Percentiles rank a stretch among this genome's conserved stretches.
These are phyloP conservation scores for Momotus momota DNA, from an alignment of 2,797 vertebrate species.

Conservation along the genomic window DNA sequence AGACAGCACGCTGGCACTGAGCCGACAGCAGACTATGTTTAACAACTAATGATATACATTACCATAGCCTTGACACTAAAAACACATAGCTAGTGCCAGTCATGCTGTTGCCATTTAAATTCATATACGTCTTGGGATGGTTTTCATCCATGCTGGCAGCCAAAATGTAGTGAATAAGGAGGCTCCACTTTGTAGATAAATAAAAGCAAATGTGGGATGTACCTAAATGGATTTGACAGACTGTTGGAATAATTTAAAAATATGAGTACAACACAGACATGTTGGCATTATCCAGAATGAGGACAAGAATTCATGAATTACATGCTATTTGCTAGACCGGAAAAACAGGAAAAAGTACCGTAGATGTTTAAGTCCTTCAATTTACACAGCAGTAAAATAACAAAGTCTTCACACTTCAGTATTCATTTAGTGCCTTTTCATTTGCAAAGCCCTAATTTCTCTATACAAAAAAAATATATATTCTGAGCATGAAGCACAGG, in stretches of 20 bases:
- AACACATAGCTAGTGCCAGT: constrained; percentile 71
- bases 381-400: not conserved
- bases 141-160: constrained; percentile 70
- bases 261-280: constrained; percentile 17
- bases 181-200: constrained; percentile 54
- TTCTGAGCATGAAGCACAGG: not conserved
- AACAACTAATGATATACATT: constrained; percentile 74
- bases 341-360: not conserved
- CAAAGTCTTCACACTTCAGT: not conserved
- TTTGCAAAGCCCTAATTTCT: not conserved
- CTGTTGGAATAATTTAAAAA: constrained; percentile 41
- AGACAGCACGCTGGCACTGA: constrained; percentile 31
- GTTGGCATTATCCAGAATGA: not conserved
- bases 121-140: constrained; percentile 53
- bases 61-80: constrained; percentile 70
- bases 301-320: constrained; percentile 27
- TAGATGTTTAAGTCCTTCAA: not conserved
- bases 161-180: constrained; percentile 62
- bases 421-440: not conserved
- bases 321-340: not conserved
- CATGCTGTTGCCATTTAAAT: constrained; percentile 68
- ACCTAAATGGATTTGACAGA: constrained; percentile 51
- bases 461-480: not conserved
- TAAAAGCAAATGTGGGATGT: constrained; percentile 61
- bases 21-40: constrained; percentile 72